Conservation (phyloP, 1,140 invertebrate species). For the Protaetia brevitarsis region DNA sequence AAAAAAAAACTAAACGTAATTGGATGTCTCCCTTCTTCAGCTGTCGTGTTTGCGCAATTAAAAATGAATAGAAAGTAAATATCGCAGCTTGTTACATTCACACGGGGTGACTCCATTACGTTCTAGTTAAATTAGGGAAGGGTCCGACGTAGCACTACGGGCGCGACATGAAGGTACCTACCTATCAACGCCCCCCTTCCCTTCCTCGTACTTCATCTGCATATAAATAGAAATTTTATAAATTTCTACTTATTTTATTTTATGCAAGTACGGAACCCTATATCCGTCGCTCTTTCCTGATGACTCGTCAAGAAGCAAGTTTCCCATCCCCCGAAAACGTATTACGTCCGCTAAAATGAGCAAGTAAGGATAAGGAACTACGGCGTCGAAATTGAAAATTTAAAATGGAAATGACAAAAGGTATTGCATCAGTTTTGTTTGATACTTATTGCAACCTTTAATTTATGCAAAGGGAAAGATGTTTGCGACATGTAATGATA, state of each 20-base stretch:
- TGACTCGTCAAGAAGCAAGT: slow-evolving; percentile 3
- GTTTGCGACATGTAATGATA: no score
- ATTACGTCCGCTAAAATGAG: neutral
- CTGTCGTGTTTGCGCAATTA: neutral
- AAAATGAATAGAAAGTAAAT: slow-evolving; percentile 13
- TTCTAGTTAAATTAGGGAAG: slow-evolving; percentile 12
- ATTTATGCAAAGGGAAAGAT: neutral
- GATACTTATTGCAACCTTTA: neutral
- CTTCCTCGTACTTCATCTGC: neutral
- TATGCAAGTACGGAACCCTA: neutral
- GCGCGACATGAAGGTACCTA: no score
- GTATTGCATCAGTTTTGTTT: neutral
- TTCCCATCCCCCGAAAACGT: neutral
- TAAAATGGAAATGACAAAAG: neutral
- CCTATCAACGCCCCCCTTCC: neutral
- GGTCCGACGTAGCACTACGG: neutral
- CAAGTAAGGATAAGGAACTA: neutral
- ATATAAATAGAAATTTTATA: slow-evolving; percentile 19
- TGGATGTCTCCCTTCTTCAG: neutral
- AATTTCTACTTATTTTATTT: slow-evolving; percentile 14
- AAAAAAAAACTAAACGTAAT: slow-evolving; percentile 5
- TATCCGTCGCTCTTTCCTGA: neutral
- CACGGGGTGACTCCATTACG: slow-evolving; percentile 16
- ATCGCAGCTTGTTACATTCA: slow-evolving; percentile 16
- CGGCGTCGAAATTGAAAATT: slow-evolving; percentile 2